A percentile compares a stretch with the other conserved stretches of the same genome.
These are phyloP conservation scores for Acronicta psi DNA, from an alignment of 2,888 invertebrate species.

Conservation along the genomic window DNA sequence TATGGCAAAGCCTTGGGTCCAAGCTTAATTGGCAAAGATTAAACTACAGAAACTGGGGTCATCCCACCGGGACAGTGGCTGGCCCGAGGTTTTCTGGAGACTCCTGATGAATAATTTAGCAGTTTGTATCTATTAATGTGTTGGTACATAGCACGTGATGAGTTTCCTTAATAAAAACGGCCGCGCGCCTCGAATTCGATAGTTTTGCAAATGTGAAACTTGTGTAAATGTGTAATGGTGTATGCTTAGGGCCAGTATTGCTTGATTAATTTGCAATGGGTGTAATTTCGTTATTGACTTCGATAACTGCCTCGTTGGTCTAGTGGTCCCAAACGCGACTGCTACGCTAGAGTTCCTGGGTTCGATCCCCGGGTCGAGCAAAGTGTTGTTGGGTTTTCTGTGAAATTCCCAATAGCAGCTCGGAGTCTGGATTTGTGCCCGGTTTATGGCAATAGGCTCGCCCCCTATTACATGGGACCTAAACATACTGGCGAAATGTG, in stretches of 20 bases:
- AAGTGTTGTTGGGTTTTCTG: too few relatives aligned
- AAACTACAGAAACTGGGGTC: slow-evolving; percentile 56
- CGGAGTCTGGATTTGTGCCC: too few relatives aligned
- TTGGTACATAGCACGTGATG: slow-evolving; percentile 58
- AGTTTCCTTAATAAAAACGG: slow-evolving; percentile 50
- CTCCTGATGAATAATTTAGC: slow-evolving; percentile 65
- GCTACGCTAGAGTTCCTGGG: too few relatives aligned
- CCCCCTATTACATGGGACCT: too few relatives aligned
- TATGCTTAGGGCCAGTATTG: slow-evolving; percentile 16
- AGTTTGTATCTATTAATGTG: slow-evolving; percentile 60
- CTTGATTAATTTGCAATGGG: too few relatives aligned
- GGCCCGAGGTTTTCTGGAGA: slow-evolving; percentile 54
- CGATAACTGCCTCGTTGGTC: too few relatives aligned
- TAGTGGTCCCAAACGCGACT: too few relatives aligned
- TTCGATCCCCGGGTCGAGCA: too few relatives aligned
- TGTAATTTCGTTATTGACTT: too few relatives aligned
- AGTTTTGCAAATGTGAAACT: slow-evolving; percentile 43
- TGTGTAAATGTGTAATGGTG: slow-evolving; percentile 31
- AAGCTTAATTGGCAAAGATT: slow-evolving; percentile 62
- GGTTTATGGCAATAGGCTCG: too few relatives aligned
- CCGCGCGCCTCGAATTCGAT: slow-evolving; percentile 30
- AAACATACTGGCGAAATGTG: too few relatives aligned
- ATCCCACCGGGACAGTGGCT: slow-evolving; percentile 50
- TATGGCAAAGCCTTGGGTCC: slow-evolving; percentile 36
- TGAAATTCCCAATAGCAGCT: too few relatives aligned